Evolutionary conservation across 1,140 invertebrate genomes (phyloP), one percentile per base, ranked within the genome.

Genomic region (Drosophila oshimai): DNA sequence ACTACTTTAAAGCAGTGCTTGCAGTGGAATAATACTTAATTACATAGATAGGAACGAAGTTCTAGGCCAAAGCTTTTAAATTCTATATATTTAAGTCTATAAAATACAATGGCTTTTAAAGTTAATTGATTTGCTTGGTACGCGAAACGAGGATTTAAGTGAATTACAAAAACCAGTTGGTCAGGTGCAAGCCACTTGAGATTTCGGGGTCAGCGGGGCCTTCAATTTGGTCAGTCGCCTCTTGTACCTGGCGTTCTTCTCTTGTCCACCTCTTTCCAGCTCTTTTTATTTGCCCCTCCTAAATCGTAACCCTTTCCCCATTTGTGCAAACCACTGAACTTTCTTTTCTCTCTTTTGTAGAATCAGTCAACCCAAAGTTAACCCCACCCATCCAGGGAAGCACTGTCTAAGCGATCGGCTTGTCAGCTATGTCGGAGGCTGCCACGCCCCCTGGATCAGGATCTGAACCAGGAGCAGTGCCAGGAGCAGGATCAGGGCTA

Each of bases 341-440:
- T 68, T 53, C 62, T 45, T 67, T 17, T 22, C 10, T 28, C 24
- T 18, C 3, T 44, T 24, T 6, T 13, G 6, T 31, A 57, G 46
- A 55, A 55, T 31, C 3, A 2, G n/a, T 39, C 5, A 7, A 7
- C 13, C 13, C 17, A 24, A 13, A 18, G 28, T 4, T 10, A 13
- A 6, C 15, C 36, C 3, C 33, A 6, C n/a, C 15, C 28, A 34
- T 12, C 7, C 12, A 18, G 26, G 34, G 12, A 26, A 6, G 4
- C 10, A 17, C 7, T 9, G 10, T 34, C 15, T 22, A 10, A 13
- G 10, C 41, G 31, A 55, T 10, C 28, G 42, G 6, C 20, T 28
- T 4, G 3, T 24, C 47, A 75, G 75, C 83, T 77, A 86, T 86
- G 81, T 84, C 84, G 77, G 62, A 77, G 73, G 78, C 72, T 88